A percentile compares a stretch with the other conserved stretches of the same genome.
Evolutionary conservation across 2,113 vertebrate species (phyloP).

Genomic region (Hydrochoerus hydrochaeris): DNA sequence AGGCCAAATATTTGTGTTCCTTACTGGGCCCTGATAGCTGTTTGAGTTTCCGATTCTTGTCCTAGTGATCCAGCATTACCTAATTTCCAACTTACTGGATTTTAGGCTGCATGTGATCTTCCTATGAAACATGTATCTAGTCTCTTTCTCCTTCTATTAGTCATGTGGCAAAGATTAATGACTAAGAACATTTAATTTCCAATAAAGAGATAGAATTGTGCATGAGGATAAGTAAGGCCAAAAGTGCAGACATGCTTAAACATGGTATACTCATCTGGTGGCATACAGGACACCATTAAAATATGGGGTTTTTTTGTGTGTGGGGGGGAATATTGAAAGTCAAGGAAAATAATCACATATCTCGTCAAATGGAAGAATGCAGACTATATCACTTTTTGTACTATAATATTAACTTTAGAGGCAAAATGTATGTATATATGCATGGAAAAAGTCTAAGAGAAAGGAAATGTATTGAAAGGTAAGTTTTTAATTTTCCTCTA

Average conservation of each 20-base stretch:
- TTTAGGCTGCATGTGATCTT: not conserved
- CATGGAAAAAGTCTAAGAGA: not conserved
- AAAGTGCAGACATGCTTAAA: not conserved
- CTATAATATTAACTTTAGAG: slow-evolving; percentile 17
- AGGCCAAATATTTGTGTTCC: not conserved
- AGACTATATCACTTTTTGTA: not conserved
- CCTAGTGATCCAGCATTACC: not conserved
- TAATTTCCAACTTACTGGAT: not conserved
- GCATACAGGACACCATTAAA: not conserved
- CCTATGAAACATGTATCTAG: not conserved
- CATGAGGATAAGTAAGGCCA: not conserved
- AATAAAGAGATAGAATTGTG: not conserved
- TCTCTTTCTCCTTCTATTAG: not conserved
- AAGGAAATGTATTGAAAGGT: not conserved
- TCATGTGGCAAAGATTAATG: not conserved
- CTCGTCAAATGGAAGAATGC: not conserved
- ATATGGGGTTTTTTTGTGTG: not conserved
- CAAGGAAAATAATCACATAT: not conserved
- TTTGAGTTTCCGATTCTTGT: not conserved
- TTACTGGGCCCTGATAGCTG: not conserved
- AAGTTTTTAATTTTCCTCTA: slow-evolving; percentile 16
- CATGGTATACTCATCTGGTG: not conserved
- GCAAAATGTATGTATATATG: not conserved
- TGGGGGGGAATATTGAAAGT: not conserved
- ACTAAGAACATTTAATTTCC: not conserved